Evolutionary conservation across 2,888 invertebrate species (phyloP).

Genomic region (Acrobeloides nanus): DNA sequence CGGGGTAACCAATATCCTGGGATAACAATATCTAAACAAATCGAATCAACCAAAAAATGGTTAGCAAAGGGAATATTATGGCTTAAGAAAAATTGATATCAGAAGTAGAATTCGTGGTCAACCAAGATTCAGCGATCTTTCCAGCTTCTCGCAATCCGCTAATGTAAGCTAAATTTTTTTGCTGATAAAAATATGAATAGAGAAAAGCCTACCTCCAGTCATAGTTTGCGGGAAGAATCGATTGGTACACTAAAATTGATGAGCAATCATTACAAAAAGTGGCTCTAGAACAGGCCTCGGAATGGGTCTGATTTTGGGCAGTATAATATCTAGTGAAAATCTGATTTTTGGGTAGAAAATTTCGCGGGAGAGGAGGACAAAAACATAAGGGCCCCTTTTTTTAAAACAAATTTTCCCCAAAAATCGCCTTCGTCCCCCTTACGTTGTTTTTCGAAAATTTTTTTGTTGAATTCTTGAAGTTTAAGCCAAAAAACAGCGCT

Average conservation of each 20-base stretch:
- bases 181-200: not conserved
- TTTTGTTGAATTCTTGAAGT: no score
- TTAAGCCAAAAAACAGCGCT: no score
- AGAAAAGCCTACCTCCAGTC: slow-evolving; percentile 50
- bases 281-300: no score
- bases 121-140: slow-evolving; percentile 26
- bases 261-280: no score
- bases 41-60: not conserved
- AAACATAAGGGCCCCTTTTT: no score
- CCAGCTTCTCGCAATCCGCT: slow-evolving; percentile 57
- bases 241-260: slow-evolving; percentile 56
- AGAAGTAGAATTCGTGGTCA: slow-evolving; percentile 13
- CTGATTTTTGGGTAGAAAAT: no score
- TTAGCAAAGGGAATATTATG: not conserved
- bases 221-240: slow-evolving; percentile 57
- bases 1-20: not conserved
- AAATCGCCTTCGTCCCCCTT: no score
- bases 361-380: no score
- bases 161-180: slow-evolving; percentile 52
- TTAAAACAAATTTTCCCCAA: no score
- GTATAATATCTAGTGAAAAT: no score
- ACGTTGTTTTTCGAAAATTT: no score
- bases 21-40: slow-evolving; percentile 8
- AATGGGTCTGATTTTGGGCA: no score
- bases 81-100: not conserved